A percentile compares a stretch with the other conserved stretches of the same genome.
These are phyloP conservation scores for Machimus atricapillus DNA, from an alignment of 2,888 invertebrate species.

Conservation along the genomic window DNA sequence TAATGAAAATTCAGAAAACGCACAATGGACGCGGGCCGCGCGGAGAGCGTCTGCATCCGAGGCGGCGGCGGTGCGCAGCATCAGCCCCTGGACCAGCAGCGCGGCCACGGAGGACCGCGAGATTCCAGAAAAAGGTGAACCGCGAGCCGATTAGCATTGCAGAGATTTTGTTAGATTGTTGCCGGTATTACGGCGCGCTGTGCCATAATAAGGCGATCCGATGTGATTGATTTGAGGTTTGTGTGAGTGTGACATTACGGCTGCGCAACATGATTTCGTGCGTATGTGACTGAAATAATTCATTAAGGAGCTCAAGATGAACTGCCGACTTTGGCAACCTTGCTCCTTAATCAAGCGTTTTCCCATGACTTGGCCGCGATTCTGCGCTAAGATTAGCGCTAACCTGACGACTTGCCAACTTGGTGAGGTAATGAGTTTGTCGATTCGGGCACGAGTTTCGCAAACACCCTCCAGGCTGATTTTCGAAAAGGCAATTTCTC, in stretches of 20 bases:
- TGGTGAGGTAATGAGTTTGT: neutral
- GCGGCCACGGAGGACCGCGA: neutral
- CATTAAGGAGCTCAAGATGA: conserved; percentile 37
- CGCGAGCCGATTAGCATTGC: conserved; percentile 30
- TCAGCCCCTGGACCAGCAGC: neutral
- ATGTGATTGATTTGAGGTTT: conserved; percentile 43
- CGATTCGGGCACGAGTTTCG: neutral
- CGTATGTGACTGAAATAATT: conserved; percentile 45
- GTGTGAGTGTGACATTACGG: conserved; percentile 44
- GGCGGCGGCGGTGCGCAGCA: neutral
- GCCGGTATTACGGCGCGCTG: conserved; percentile 16
- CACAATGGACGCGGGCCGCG: neutral
- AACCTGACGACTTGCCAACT: neutral
- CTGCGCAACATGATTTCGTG: conserved; percentile 44
- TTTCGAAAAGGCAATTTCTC: neutral
- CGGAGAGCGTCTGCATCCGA: neutral
- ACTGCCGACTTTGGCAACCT: conserved; percentile 32
- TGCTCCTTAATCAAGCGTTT: conserved; percentile 35
- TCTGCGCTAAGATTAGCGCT: neutral
- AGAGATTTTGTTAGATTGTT: conserved; percentile 26
- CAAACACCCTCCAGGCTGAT: neutral
- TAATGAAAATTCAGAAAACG: conserved; percentile 24
- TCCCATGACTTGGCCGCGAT: conserved; percentile 38
- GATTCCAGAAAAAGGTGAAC: conserved; percentile 10
- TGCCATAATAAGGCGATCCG: conserved; percentile 38